These are phyloP conservation scores for Cynodonichthys magdalenae DNA, from an alignment of 2,797 vertebrate genomes.

Conservation along the genomic window DNA sequence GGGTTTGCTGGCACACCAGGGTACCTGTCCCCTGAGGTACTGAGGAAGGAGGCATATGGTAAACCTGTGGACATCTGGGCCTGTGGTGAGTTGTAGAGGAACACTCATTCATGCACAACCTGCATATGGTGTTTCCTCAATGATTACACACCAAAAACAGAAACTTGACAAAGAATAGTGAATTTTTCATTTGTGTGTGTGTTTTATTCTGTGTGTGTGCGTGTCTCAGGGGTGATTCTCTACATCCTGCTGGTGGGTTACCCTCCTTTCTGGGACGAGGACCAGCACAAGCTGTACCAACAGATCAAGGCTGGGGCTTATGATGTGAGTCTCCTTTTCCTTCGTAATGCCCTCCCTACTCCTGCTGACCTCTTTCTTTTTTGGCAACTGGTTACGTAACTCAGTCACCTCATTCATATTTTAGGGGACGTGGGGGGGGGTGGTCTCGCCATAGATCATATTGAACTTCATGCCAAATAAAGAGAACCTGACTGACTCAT, in stretches of 20 bases:
- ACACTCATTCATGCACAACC: constrained; percentile 3
- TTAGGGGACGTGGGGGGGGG: constrained; percentile 54
- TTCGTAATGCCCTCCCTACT: constrained; percentile 23
- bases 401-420: constrained; percentile 71
- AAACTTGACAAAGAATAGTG: constrained; percentile 5
- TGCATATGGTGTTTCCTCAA: constrained; percentile 3
- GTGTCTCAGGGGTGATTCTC: constrained; percentile 91
- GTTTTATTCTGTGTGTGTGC: constrained; percentile 44
- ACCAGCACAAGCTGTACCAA: constrained; percentile 98
- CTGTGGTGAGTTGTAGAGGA: constrained; percentile 86
- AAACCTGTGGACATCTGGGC: constrained; percentile 99
- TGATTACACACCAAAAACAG: constrained; percentile 16
- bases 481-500: constrained; percentile 22
- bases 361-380: constrained; percentile 48
- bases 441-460: constrained; percentile 47
- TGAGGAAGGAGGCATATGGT: constrained; percentile 97
- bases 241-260: constrained; percentile 98
- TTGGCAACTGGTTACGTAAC: constrained; percentile 61
- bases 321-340: constrained; percentile 84
- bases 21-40: constrained; percentile 95
- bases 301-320: constrained; percentile 99
- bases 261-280: constrained; percentile 98
- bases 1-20: constrained; percentile 97
- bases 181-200: constrained; percentile 36
- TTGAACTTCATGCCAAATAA: constrained; percentile 31